Evolutionary conservation across 2,888 invertebrate genomes (phyloP), one percentile per base, ranked within the genome.

Genomic region (Cremastinae sp.): DNA sequence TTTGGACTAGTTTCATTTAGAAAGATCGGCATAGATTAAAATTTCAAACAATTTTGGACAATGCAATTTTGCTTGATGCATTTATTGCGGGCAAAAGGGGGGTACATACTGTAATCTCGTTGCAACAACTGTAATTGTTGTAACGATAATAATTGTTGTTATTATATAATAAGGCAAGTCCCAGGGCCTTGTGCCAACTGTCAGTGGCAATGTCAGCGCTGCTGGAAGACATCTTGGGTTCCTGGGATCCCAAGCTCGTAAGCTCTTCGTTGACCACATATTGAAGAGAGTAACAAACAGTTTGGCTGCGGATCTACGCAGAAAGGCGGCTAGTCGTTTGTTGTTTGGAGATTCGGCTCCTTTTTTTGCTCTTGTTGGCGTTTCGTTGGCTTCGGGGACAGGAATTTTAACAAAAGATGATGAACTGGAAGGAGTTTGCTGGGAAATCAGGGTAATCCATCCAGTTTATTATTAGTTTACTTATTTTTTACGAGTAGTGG

Each of bases 351-450:
- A 95, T 87, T 93, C 94, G 0, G 92, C 92, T 7, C 95, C 95
- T 3, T 94, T 95, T 82, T 94, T 95, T 85, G 94, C 95, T 4
- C 87, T 95, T 14, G 93, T 95, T 71, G 94, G 95, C 4, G 93
- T 95, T 0, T 94, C 94, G 70, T 89, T 95, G 81, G 95, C 94
- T 8, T 93, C 94, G 5, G 94, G 94, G 2, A 92, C 93, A 56
- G 95, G 95, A 14, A 92, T 95, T 74, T 86, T 96, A 22, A 95
- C 94, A 0, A 94, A 94, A 85, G 94, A 95, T 83, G 94, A 95
- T 86, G 95, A 95, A 90, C 87, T 95, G 34, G 95, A 95, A 90
- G 94, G 94, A 47, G 92, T 95, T 43, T 95, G 95, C 84, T 93
- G 93, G 92, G 95, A 95, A 91, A 95, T 96, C 77, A 90, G 95